These are phyloP conservation scores for Palloptera scutellata DNA, from an alignment of 2,888 invertebrate genomes.

Conservation along the genomic window DNA sequence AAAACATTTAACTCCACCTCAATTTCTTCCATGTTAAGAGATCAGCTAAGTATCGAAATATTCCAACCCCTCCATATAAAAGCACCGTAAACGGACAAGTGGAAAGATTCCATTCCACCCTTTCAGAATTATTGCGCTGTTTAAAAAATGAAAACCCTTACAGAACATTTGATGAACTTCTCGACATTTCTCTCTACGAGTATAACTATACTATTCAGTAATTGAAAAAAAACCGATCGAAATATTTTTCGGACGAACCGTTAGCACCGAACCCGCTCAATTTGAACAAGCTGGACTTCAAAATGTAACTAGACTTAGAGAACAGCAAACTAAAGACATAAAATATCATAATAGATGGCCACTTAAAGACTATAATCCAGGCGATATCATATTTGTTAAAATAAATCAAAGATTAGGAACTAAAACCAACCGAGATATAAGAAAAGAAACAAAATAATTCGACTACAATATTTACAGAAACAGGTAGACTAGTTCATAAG, in stretches of 20 bases:
- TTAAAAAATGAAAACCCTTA: constrained; percentile 26
- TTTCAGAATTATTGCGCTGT: constrained; percentile 38
- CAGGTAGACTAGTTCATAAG: no score
- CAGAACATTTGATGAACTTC: constrained; percentile 32
- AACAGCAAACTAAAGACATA: no score
- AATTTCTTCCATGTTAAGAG: constrained; percentile 27
- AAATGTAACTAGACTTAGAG: no score
- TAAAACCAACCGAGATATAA: no score
- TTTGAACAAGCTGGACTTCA: no score
- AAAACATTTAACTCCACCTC: constrained; percentile 27
- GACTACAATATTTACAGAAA: no score
- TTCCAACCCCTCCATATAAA: constrained; percentile 21
- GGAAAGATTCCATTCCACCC: constrained; percentile 39
- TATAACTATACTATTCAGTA: constrained; percentile 31
- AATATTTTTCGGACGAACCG: constrained; percentile 33
- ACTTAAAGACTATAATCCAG: constrained; percentile 25
- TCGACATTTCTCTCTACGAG: constrained; percentile 32
- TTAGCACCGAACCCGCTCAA: constrained; percentile 27
- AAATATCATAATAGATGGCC: constrained; percentile 10
- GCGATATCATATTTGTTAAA: constrained; percentile 32
- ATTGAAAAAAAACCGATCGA: constrained; percentile 36
- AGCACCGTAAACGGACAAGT: constrained; percentile 34
- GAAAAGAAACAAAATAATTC: no score
- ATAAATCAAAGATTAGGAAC: constrained; percentile 31
- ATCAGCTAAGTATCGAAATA: constrained; percentile 22